A percentile compares a stretch with the other conserved stretches of the same genome.
These are phyloP conservation scores for Podabrus alpinus DNA, from an alignment of 2,888 invertebrate species.

Conservation along the genomic window DNA sequence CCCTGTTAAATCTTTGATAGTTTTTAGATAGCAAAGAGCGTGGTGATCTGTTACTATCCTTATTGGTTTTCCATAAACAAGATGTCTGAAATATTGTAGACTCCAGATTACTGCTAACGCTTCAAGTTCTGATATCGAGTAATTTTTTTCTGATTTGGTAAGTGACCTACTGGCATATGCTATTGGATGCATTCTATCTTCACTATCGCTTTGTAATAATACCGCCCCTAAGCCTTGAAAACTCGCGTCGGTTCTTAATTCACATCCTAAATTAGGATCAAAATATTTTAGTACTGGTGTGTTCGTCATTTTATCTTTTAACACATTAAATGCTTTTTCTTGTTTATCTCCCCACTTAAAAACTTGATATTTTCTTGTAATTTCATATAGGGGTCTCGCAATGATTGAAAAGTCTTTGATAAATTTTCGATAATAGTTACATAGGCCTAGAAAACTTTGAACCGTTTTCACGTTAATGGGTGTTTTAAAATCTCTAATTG, in stretches of 20 bases:
- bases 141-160: conserved; percentile 25
- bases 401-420: conserved; percentile 28
- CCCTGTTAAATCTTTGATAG: no score
- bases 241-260: conserved; percentile 30
- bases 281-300: conserved; percentile 28
- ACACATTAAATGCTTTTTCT: conserved; percentile 1
- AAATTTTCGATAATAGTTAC: conserved; percentile 11
- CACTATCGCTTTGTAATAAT: conserved; percentile 26
- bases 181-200: no score
- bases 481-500: no score
- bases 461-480: no score
- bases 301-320: no score
- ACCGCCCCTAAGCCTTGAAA: conserved; percentile 28
- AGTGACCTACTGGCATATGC: no score
- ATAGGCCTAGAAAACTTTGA: conserved; percentile 14
- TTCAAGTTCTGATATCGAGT: neutral
- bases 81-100: no score
- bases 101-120: no score
- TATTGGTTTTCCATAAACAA: no score
- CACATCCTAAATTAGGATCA: conserved; percentile 25
- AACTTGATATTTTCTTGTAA: conserved; percentile 18
- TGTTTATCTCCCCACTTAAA: conserved; percentile 18
- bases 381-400: conserved; percentile 26
- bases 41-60: no score
- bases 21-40: no score